These are phyloP conservation scores for Apotomis turbidana DNA, from an alignment of 2,888 invertebrate species.

Conservation along the genomic window DNA sequence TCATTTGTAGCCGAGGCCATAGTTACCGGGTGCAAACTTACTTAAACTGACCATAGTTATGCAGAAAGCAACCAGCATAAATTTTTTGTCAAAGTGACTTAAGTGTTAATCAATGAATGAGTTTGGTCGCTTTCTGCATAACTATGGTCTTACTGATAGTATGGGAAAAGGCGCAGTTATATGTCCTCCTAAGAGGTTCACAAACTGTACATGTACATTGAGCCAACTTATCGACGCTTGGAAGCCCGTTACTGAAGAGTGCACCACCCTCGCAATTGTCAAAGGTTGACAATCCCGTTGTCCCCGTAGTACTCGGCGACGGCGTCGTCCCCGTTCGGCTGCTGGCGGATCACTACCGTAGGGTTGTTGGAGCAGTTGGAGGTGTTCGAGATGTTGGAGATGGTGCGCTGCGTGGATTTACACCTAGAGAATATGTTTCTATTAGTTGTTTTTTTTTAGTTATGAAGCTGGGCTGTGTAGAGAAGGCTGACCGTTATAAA, in stretches of 20 bases:
- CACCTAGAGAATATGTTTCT: slow-evolving; percentile 47
- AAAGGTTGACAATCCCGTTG: slow-evolving; percentile 69
- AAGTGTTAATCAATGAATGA: no score
- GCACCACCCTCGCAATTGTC: slow-evolving; percentile 82
- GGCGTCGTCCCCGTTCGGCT: slow-evolving; percentile 61
- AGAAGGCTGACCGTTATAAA: no score
- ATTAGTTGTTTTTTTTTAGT: slow-evolving; percentile 1
- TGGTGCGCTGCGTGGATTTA: slow-evolving; percentile 58
- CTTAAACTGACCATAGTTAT: no score
- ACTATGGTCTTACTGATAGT: no score
- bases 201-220: background rate
- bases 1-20: no score
- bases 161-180: no score
- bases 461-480: no score
- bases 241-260: slow-evolving; percentile 70
- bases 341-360: slow-evolving; percentile 69
- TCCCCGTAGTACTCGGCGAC: slow-evolving; percentile 66
- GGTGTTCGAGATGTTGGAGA: slow-evolving; percentile 57
- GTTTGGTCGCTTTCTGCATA: no score
- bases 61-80: no score
- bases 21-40: no score
- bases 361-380: slow-evolving; percentile 67
- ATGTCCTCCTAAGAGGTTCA: background rate
- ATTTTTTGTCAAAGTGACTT: no score
- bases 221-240: slow-evolving; percentile 2